Conservation (phyloP, 2,888 invertebrate genomes). For the Dione juno region DNA sequence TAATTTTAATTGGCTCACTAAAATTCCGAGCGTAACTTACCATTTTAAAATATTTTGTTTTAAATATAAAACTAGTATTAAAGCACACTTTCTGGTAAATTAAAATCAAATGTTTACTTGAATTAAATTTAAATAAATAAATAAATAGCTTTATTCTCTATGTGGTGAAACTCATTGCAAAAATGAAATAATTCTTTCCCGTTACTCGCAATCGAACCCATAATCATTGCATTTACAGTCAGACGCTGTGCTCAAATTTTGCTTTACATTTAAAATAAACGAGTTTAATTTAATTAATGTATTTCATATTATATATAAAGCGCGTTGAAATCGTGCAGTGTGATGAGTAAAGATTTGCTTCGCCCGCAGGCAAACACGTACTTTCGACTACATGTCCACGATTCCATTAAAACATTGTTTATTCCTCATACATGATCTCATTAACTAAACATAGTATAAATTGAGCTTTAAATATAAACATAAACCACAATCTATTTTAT, state of each 20-base stretch:
- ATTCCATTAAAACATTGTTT: slow-evolving; percentile 11
- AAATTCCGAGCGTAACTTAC: background rate
- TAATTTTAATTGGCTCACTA: background rate
- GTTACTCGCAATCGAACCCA: too few species aligned
- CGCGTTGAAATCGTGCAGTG: background rate
- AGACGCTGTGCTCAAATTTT: too few species aligned
- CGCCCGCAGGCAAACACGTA: slow-evolving; percentile 32
- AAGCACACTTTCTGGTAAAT: too few species aligned
- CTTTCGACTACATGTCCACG: slow-evolving; percentile 1
- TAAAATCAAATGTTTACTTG: too few species aligned
- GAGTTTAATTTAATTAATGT: background rate
- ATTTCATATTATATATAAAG: slow-evolving; percentile 10
- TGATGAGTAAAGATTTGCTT: slow-evolving; percentile 30
- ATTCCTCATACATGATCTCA: slow-evolving; percentile 6
- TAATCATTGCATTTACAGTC: too few species aligned
- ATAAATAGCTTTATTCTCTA: too few species aligned
- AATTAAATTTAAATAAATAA: too few species aligned
- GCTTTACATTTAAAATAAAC: background rate
- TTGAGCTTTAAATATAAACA: background rate
- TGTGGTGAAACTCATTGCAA: too few species aligned
- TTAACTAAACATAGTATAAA: background rate
- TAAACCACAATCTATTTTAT: background rate
- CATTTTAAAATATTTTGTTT: too few species aligned
- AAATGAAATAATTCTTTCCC: too few species aligned
- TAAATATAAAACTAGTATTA: too few species aligned